phyloP scores from a whole-genome alignment of 2,113 vertebrate species.

The Muntiacus reevesi region DNA sequence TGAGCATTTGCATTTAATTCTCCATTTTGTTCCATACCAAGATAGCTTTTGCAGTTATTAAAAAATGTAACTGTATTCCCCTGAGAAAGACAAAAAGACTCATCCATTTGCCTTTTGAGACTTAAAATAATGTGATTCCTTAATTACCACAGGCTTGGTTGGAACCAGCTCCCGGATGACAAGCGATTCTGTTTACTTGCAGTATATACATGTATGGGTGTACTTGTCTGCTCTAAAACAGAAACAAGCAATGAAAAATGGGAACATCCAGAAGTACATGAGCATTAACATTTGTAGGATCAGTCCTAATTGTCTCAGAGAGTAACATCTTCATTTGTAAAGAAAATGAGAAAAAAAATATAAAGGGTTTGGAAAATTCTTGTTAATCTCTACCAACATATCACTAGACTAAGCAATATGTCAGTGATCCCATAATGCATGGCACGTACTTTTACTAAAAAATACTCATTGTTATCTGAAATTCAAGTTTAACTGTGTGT shows the following conservation, averaged over 20 bases:
- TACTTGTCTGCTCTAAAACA: neutral
- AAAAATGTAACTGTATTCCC: neutral
- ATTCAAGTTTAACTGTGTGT: neutral
- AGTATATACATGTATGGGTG: rapidly evolving
- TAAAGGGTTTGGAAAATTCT: neutral
- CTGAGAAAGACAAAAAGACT: neutral
- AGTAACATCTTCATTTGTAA: neutral
- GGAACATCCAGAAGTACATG: neutral
- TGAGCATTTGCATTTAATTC: conserved; percentile 51
- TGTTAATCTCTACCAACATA: neutral
- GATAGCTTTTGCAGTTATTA: conserved; percentile 5
- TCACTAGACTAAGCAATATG: neutral
- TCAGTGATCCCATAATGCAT: neutral
- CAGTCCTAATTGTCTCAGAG: neutral
- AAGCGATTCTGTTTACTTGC: neutral
- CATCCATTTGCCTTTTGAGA: conserved; percentile 30
- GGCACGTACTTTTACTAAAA: neutral
- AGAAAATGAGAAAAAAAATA: neutral
- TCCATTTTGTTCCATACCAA: neutral
- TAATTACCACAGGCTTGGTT: neutral
- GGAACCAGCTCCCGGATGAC: neutral
- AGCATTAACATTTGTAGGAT: neutral
- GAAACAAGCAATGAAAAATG: neutral
- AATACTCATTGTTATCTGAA: neutral
- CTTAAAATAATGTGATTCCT: conserved; percentile 26